Base-by-base conservation (phyloP, 1,140 invertebrate species). In the Portunus trituberculatus region DNA sequence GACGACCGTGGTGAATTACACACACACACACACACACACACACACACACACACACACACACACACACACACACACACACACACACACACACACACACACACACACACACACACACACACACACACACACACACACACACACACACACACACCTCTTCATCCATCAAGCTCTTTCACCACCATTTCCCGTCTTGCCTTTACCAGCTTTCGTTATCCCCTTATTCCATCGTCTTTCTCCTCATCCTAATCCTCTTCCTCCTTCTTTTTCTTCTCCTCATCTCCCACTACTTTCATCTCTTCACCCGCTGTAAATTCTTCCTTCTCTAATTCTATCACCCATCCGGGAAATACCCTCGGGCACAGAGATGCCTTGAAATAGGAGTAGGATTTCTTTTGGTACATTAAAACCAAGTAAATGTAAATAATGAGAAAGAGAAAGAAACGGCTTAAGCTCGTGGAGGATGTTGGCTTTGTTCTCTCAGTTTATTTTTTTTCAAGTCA, bases 11-110 rank as follows among this genome's bases (percentile, higher is more conserved):
- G n/a, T n/a, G n/a, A n/a, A n/a, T n/a, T 0, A 86, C 32, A 86
- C 32, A 86, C 32, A 86, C 32, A 86, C 32, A 86, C 32, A 86
- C 32, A 86, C 32, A 86, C 32, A 86, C 32, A 86, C 32, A 86
- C 28, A 86, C 32, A 86, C 32, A 86, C 32, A 86, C 32, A 86
- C 32, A 86, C 32, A 86, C 32, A 86, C 32, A 86, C 32, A 86
- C 32, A 86, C 28, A 86, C 32, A 86, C 32, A 86, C 32, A 86
- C 32, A 86, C 32, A 86, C 32, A 86, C 32, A 86, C 32, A 86
- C 32, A 86, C 32, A 86, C 28, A 86, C 32, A 86, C 32, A 86
- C 32, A 86, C 32, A 86, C 32, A 86, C 32, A 86, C 32, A 86
- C 32, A 86, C 32, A 86, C 32, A 86, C 28, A 86, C 32, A 86